Base-by-base conservation (phyloP, 1,140 invertebrate species). In the Melitaea cinxia region DNA sequence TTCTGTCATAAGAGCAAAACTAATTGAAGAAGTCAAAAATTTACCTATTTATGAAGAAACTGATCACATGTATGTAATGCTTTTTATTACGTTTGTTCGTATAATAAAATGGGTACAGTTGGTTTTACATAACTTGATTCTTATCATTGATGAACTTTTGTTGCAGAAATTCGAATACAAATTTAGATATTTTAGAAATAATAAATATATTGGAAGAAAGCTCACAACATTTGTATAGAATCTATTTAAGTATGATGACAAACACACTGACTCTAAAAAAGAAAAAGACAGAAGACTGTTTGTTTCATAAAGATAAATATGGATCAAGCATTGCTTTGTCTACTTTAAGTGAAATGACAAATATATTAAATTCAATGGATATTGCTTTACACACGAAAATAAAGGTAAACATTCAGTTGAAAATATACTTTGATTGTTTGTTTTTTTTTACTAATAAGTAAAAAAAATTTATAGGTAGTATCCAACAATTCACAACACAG, bases 361-460 rank as follows among this genome's bases (percentile, higher is more conserved):
- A 73, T 21, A 80, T 83, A 56, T 71, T 89, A 17, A 84, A 88
- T 69, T 80, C 81, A 30, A 90, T 89, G 79, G 85, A 89, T 19
- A 79, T 81, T 33, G 68, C 83, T 53, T 54, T 90, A 61, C 78
- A 88, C 52, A 82, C 78, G 30, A 71, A 85, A 56, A 72, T 85
- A 17, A 88, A 88, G 77, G 89, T 90, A 66, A 75, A 57, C 57
- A 55, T 53, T 0, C 12, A 23, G 4, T 23, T 24, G n/a, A 12
- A 14, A 42, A 39, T 12, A 21, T n/a, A n/a, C n/a, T n/a, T n/a
- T n/a, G n/a, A n/a, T n/a, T n/a, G n/a, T n/a, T n/a, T 52, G 17
- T 35, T 7, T 42, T 53, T 26, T 42, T 6, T 19, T 39, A 24
- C 4, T 28, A 17, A 35, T 47, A 54, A 49, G 2, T n/a, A 62